phyloP scores from a whole-genome alignment of 2,113 vertebrate species.

The Notarius lentiginosus region DNA sequence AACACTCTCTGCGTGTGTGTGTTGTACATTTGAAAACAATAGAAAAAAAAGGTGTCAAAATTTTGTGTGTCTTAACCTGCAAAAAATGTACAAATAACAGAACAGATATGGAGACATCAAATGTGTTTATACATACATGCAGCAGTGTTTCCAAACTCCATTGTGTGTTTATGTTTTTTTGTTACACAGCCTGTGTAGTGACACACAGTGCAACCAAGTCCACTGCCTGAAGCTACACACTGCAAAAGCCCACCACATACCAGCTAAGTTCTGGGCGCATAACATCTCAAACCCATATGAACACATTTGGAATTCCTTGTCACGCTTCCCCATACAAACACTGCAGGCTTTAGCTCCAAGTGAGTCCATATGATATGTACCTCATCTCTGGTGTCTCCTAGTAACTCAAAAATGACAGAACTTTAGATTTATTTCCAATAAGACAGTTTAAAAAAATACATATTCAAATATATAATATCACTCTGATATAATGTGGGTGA shows the following conservation, averaged over 20 bases:
- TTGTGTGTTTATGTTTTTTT: not conserved
- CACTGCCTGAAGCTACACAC: conserved; percentile 14
- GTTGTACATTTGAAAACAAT: not conserved
- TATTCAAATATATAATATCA: not conserved
- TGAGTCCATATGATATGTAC: conserved; percentile 15
- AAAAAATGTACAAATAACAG: not conserved
- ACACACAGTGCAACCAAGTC: conserved; percentile 1
- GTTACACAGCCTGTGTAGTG: not conserved
- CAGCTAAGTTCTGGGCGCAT: conserved; percentile 9
- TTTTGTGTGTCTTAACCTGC: not conserved
- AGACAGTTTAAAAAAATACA: not conserved
- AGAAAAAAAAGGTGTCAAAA: not conserved
- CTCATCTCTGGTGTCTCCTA: not conserved
- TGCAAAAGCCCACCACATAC: conserved; percentile 22
- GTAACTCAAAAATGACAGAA: not conserved
- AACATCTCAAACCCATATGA: conserved; percentile 38
- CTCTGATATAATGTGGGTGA: not conserved
- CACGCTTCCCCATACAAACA: conserved; percentile 42
- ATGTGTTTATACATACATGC: not conserved
- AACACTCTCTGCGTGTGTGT: conserved; percentile 58
- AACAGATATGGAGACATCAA: not conserved
- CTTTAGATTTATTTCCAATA: not conserved
- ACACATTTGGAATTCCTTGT: conserved; percentile 46
- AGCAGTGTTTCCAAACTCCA: not conserved
- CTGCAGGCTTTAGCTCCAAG: conserved; percentile 30